Base-by-base conservation (phyloP, 2,113 vertebrate genomes). In the Dasyornis broadbenti region DNA sequence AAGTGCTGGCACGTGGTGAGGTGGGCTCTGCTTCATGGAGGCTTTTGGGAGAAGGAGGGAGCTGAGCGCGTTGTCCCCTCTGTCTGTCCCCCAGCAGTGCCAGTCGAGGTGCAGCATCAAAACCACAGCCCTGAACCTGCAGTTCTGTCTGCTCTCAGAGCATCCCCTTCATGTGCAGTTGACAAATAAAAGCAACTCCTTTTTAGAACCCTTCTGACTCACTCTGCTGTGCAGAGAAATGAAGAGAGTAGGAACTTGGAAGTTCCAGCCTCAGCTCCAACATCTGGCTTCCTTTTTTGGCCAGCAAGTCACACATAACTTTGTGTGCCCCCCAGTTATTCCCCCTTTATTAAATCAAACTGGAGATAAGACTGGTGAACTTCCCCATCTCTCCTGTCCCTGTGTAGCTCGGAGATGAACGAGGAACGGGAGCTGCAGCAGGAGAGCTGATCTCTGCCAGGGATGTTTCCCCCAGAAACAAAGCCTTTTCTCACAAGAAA, bases 201-300 rank as follows among this genome's bases (percentile, higher is more conserved):
- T 27, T 42, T 5, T 6, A 13, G 69, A 82, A 3, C 39, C 7
- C 1, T 49, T 76, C 57, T 94, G 73, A 61, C 57, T 85, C 37
- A 8, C 61, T 49, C 35, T 22, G 6, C 65, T 45, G 53, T 78
- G 44, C 17, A 75, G 70, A 79, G 82, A 70, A 80, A 72, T 4
- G 4, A 75, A 75, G 31, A 66, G 92, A 73, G 65, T 18, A n/a
- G 92, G 86, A 95, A 82, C 89, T 89, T 9, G 0, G 3, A 60
- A 72, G 71, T 68, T 69, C 50, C 3, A 6, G 59, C 75, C 82
- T 52, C 15, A 2, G 44, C 65, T 87, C 69, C 52, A 56, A 57
- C 63, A 76, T 90, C 63, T 76, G 79, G 23, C 69, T 95, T 94
- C 91, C 91, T 56, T 82, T 92, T 88, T 92, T 35, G 52, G 53